Base-by-base conservation (phyloP, 2,888 invertebrate genomes). In the Polydesmus complanatus region DNA sequence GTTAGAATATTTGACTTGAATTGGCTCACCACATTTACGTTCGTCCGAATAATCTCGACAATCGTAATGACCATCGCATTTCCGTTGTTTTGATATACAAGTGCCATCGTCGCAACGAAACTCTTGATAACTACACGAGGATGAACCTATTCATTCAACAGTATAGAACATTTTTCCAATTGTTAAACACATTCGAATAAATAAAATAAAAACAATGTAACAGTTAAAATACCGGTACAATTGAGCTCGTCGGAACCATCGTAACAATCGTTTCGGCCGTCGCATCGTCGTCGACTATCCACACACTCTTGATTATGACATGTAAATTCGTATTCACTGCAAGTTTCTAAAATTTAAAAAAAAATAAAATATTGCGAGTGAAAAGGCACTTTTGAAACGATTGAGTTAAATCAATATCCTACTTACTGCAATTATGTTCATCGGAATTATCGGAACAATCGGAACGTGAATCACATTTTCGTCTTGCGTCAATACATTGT, bases 11-110 rank as follows among this genome's bases (percentile, higher is more conserved):
- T n/a, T n/a, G n/a, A n/a, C n/a, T n/a, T n/a, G n/a, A n/a, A n/a
- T n/a, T n/a, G n/a, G n/a, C n/a, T n/a, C 65, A 65, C 57, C 60
- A 54, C 72, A 72, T 62, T 69, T 67, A 23, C 59, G 65, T 66
- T 83, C 83, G 70, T 84, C 83, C 27, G 78, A 78, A 57, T 74
- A 74, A 70, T 84, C 84, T 8, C 67, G 63, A 73, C 85, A 86
- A 73, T 86, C 81, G 21, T 61, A 63, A 11, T 68, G 64, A 27
- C 74, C 72, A 73, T 86, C 77, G 73, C 86, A 84, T 61, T 78
- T 72, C 69, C 75, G 75, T 69, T 71, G 66, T 61, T 69, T 69
- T 64, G 78, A 75, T 70, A 86, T 76, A 73, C 86, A 86, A 70
- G 71, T 76, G 67, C 79, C 80, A 73, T 79, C 79, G 72, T 80